These are phyloP conservation scores for Acronicta aceris DNA, from an alignment of 2,888 invertebrate species.

Conservation along the genomic window DNA sequence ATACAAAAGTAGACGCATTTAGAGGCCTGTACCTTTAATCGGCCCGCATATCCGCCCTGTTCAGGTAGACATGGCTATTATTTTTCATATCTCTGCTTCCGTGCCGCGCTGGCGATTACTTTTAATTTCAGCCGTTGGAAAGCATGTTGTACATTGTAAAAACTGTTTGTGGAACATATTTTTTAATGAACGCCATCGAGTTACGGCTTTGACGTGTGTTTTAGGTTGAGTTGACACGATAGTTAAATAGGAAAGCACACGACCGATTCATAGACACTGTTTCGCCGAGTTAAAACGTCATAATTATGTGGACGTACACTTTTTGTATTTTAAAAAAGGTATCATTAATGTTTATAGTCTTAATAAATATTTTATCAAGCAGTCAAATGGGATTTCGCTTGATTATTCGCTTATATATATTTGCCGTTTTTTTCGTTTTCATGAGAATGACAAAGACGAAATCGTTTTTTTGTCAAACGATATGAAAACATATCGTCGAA, in stretches of 20 bases:
- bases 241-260: slow-evolving; percentile 47
- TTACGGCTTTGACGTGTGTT: slow-evolving; percentile 72
- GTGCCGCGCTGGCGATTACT: slow-evolving; percentile 77
- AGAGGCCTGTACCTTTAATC: slow-evolving; percentile 68
- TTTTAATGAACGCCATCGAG: slow-evolving; percentile 74
- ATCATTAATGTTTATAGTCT: not conserved
- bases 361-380: not conserved
- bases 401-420: no score
- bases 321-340: not conserved
- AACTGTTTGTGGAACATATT: slow-evolving; percentile 74
- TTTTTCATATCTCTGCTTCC: slow-evolving; percentile 82
- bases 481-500: no score
- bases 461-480: no score
- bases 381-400: no score
- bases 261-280: slow-evolving; percentile 30
- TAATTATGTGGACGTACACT: not conserved
- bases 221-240: slow-evolving; percentile 69
- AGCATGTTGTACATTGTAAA: slow-evolving; percentile 76
- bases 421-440: no score
- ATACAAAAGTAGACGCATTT: slow-evolving; percentile 58
- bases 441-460: no score
- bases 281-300: slow-evolving; percentile 7
- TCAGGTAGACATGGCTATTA: slow-evolving; percentile 73
- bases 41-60: slow-evolving; percentile 69
- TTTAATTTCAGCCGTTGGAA: slow-evolving; percentile 82